Conservation (phyloP, 2,797 vertebrate species). For the Tolypeutes matacus region DNA sequence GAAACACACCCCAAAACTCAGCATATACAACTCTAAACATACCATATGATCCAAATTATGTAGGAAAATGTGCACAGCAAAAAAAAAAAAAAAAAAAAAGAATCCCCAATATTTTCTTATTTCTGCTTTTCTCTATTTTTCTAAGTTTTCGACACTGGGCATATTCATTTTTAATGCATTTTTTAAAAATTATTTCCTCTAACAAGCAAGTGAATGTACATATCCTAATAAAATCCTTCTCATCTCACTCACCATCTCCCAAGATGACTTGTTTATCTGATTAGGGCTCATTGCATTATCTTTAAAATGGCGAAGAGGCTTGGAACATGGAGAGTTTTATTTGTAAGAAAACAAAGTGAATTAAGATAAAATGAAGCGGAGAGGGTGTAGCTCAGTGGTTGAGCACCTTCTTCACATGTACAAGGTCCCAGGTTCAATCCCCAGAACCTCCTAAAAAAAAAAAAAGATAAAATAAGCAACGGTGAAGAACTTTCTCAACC, state of each 20-base stretch:
- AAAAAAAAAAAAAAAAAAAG: not conserved
- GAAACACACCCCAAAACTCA: not conserved
- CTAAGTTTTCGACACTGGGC: conserved; percentile 38
- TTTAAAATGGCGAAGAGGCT: not conserved
- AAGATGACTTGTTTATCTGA: not conserved
- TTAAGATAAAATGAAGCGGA: not conserved
- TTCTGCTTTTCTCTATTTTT: conserved; percentile 49
- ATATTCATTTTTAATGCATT: conserved; percentile 47
- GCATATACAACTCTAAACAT: not conserved
- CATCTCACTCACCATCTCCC: not conserved
- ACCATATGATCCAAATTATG: conserved; percentile 17
- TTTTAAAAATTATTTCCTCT: conserved; percentile 15
- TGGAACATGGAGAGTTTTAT: accelerated
- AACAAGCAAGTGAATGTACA: not conserved
- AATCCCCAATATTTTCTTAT: not conserved
- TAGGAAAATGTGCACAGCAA: not conserved
- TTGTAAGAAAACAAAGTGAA: not conserved
- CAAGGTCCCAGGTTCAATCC: too few species aligned
- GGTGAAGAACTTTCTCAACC: not conserved
- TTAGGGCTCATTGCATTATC: not conserved
- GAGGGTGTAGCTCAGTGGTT: too few species aligned
- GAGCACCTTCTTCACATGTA: too few species aligned
- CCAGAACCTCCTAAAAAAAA: too few species aligned
- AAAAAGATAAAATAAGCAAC: not conserved
- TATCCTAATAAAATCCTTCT: not conserved